Base-by-base conservation (phyloP, 1,140 invertebrate species). In the Limonius californicus region DNA sequence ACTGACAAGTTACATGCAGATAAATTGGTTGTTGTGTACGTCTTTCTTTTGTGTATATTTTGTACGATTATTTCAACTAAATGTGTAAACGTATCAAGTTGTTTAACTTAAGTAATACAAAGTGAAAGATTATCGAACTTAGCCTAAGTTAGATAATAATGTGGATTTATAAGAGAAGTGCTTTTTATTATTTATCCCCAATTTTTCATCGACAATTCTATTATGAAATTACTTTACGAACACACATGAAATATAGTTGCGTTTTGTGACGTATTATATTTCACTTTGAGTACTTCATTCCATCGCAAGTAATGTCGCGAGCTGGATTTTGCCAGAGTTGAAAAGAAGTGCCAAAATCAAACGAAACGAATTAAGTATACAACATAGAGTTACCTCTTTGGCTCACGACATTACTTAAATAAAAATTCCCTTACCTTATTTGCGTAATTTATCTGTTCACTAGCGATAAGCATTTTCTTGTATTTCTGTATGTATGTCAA, bases 401-500 rank as follows among this genome's bases (percentile, higher is more conserved):
- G 59, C 47, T 54, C 16, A 54, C 32, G 27, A 39, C 50, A 53
- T 53, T 54, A 61, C 55, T 39, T 63, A 6, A n/a, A n/a, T 19
- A 32, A 59, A 15, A 55, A 4, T 50, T 50, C 20, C 3, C 4
- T 45, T 21, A 50, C 2, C 3, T 50, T 50, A 14, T 19, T 50
- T 50, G 8, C 20, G 7, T 50, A 19, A 18, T 50, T 50, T 50
- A 19, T 50, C 54, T 65, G 58, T 43, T 21, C 54, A 59, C 54
- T 50, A 50, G 45, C 12, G 8, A 23, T 53, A 60, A 54, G 43
- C 43, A 45, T 57, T 68, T 71, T 72, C 70, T 70, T 72, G 68
- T 72, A 73, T 68, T 70, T 73, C 65, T 70, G 72, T 70, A 71
- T 73, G 72, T 71, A 67, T 71, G 70, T 73, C 57, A 65, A 65